Evolutionary conservation across 2,888 invertebrate species (phyloP), one percentile per base, ranked within the genome.

Genomic region (Heliconius ismenius): DNA sequence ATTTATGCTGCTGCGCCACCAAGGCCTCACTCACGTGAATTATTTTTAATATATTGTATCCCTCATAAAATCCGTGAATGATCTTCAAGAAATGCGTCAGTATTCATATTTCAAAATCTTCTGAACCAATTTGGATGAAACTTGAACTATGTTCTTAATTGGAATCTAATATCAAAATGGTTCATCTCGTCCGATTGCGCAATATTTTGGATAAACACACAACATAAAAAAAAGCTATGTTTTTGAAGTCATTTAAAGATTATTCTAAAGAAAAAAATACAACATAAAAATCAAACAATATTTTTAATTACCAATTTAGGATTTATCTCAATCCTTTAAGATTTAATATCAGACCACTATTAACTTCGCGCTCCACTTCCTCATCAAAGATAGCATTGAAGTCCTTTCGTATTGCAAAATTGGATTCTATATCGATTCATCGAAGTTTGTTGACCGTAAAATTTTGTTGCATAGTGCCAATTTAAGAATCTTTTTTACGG

Each of bases 341-440:
- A 75, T 63, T 62, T 54, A 63, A 69, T 69, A 69, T 68, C 58
- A 69, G 62, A 69, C 60, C 60, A 63, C 69, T 69, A 69, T 75
- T 72, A 76, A 72, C 54, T 76, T 76, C 36, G 63, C 62, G 63
- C 72, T 72, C 64, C 32, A 64, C 24, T 65, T 72, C 49, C 65
- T 65, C 62, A 62, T 65, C 58, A 49, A 32, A 49, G 72, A 72
- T 58, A 72, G 58, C 54, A 72, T 76, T 24, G 21, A 39, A 76
- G 54, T 72, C 58, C 70, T 75, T 54, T 64, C 68, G 68, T 69
- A 70, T 65, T 63, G 70, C 54, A 54, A 65, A 76, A 76, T 76
- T 72, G 72, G 65, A 76, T 76, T 76, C 65, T 36, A 58, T 65
- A 58, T 72, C 58, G 62, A 72, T 72, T 58, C 76, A 65, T n/a